Percentiles rank a stretch among this genome's conserved stretches.
These are phyloP conservation scores for Bradypodion pumilum DNA, from an alignment of 2,797 vertebrate genomes.

Conservation along the genomic window DNA sequence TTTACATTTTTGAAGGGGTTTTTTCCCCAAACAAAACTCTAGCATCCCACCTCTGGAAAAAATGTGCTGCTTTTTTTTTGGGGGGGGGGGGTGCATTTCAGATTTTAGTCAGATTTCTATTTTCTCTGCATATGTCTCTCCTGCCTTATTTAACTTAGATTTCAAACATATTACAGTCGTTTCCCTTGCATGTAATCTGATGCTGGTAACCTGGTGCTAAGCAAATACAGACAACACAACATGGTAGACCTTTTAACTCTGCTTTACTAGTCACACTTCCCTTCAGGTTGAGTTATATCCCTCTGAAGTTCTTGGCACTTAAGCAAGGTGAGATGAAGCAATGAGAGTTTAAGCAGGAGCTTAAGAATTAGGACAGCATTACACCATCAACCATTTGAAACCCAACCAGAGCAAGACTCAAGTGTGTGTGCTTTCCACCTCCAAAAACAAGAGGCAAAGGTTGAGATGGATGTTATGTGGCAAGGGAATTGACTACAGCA, in stretches of 20 bases:
- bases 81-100: too few species aligned
- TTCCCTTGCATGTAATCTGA: background rate
- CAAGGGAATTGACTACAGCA: too few species aligned
- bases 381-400: too few species aligned
- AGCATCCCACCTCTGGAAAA: background rate
- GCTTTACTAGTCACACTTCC: background rate
- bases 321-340: background rate
- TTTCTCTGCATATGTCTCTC: too few species aligned
- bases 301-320: background rate
- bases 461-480: too few species aligned
- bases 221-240: background rate
- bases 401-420: too few species aligned
- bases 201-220: background rate
- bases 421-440: too few species aligned
- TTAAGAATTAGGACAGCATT: too few species aligned
- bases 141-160: background rate
- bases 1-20: background rate
- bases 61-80: background rate
- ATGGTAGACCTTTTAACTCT: slow-evolving; percentile 3
- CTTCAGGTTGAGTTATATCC: background rate
- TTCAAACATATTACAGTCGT: background rate
- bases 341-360: background rate
- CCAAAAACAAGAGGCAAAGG: too few species aligned
- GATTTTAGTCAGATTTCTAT: background rate
- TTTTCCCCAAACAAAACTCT: background rate